phyloP scores from a whole-genome alignment of 1,140 invertebrate species.

The Lanistes nyassanus region DNA sequence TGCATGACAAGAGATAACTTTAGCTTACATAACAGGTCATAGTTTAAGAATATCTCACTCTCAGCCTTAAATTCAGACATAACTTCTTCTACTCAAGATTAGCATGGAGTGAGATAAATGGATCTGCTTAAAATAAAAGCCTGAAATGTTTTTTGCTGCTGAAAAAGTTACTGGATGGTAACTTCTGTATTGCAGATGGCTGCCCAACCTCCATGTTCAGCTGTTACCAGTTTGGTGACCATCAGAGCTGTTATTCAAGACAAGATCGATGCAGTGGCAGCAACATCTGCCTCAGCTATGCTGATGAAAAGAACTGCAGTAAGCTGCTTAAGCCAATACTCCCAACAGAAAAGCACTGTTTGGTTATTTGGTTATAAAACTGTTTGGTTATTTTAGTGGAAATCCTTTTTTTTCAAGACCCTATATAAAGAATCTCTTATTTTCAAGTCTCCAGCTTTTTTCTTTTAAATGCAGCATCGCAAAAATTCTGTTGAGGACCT shows the following conservation, averaged over 20 bases:
- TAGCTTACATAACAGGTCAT: no score
- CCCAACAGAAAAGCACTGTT: no score
- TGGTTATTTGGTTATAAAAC: not conserved
- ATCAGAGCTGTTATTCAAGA: conserved; percentile 52
- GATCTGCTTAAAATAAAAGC: no score
- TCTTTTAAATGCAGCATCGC: not conserved
- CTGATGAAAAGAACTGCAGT: conserved; percentile 67
- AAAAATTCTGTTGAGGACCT: not conserved
- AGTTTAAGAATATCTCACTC: no score
- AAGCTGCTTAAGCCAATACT: conserved; percentile 34
- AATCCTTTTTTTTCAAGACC: not conserved
- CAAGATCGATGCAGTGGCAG: conserved; percentile 66
- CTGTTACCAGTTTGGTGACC: conserved; percentile 3
- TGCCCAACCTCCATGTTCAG: conserved; percentile 3
- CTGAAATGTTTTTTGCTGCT: no score
- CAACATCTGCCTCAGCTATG: conserved; percentile 58
- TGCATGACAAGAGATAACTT: no score
- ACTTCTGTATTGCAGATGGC: not conserved
- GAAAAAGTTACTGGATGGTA: no score
- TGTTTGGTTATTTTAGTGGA: not conserved
- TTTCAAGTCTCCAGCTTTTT: not conserved
- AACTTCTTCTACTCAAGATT: no score
- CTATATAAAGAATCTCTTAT: not conserved
- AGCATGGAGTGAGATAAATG: no score
- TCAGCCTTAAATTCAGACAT: no score